phyloP scores from a whole-genome alignment of 2,113 vertebrate genomes.

The Urocolius indicus region DNA sequence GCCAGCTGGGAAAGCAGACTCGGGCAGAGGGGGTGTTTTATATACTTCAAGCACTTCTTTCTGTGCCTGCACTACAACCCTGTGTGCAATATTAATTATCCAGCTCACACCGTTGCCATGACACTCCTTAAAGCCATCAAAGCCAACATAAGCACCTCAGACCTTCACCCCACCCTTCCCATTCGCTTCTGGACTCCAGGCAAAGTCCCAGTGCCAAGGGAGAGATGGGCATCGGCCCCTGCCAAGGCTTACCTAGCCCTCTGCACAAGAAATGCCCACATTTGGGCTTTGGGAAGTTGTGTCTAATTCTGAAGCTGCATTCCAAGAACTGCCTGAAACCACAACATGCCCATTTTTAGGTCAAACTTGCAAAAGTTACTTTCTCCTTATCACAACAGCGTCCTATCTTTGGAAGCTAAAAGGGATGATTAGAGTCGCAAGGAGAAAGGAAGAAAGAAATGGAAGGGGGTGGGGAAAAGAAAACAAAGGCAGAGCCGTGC shows the following conservation, averaged over 20 bases:
- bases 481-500: constrained; percentile 36
- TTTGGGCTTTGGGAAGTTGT: constrained; percentile 18
- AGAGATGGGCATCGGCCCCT: fast-evolving
- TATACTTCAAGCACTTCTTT: neutral
- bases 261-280: neutral
- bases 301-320: neutral
- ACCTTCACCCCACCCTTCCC: neutral
- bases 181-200: neutral
- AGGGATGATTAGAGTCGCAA: constrained; percentile 43
- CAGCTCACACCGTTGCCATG: constrained; percentile 52
- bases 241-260: neutral
- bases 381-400: constrained; percentile 40
- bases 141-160: neutral
- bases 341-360: constrained; percentile 67
- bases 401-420: constrained; percentile 67
- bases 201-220: neutral
- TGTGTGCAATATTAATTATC: constrained; percentile 49
- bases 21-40: neutral
- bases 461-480: constrained; percentile 27
- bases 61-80: neutral
- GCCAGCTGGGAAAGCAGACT: neutral
- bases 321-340: constrained; percentile 18
- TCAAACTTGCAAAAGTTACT: constrained; percentile 33
- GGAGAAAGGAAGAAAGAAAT: constrained; percentile 23
- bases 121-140: constrained; percentile 27